phyloP scores from a whole-genome alignment of 2,888 invertebrate species.

The Eupithecia abbreviata region DNA sequence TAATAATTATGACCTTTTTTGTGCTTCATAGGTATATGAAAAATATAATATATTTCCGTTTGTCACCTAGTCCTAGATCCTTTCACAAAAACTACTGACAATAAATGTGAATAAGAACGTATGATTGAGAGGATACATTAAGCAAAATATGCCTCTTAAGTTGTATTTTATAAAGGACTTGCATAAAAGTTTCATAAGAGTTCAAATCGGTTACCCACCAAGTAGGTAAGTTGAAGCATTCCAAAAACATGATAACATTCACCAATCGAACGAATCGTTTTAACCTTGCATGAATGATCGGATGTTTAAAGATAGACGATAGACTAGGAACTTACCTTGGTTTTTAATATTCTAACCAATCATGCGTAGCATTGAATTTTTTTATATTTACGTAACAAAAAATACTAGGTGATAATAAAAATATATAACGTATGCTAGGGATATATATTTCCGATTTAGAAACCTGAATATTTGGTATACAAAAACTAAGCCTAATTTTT shows the following conservation, averaged over 20 bases:
- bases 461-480: too few species aligned
- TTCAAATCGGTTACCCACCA: background rate
- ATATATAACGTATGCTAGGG: background rate
- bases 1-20: background rate
- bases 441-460: too few species aligned
- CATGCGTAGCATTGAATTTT: slow-evolving; percentile 14
- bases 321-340: slow-evolving; percentile 42
- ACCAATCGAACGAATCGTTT: slow-evolving; percentile 15
- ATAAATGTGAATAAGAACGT: background rate
- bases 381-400: slow-evolving; percentile 2
- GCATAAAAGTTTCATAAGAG: background rate
- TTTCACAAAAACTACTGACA: background rate
- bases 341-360: slow-evolving; percentile 25
- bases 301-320: slow-evolving; percentile 35
- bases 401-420: background rate
- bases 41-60: background rate
- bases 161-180: background rate
- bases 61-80: background rate
- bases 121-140: background rate
- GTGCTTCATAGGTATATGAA: background rate
- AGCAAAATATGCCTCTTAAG: background rate
- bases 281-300: slow-evolving; percentile 52
- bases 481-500: too few species aligned
- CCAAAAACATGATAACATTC: slow-evolving; percentile 30
- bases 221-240: background rate